Base-by-base conservation (phyloP, 2,888 invertebrate species). In the Resseliella maxima region DNA sequence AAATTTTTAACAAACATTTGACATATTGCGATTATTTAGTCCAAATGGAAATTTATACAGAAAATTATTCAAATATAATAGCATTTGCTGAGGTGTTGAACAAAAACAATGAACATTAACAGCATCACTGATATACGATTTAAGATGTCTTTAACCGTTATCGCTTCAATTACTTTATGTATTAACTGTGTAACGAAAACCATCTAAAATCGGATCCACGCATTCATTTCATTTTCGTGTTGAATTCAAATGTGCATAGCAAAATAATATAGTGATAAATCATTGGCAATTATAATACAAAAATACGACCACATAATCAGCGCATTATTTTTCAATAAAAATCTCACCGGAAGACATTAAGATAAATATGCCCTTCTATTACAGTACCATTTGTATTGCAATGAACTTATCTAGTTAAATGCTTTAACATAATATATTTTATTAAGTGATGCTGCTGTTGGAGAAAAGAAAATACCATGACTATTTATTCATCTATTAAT, bases 311-410 rank as follows among this genome's bases (percentile, higher is more conserved):
- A 50, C 85, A 85, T 85, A 85, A 85, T 85, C 83, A 87, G 86
- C 87, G 87, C 88, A 88, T 88, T 89, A 88, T 89, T 88, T 88
- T 88, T 89, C 88, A 89, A 89, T 89, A 89, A 89, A 83, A 89
- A 89, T 87, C 88, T 88, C 88, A 87, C 88, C 89, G 89, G 88
- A 89, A 89, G 88, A 88, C 89, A 88, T 89, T 89, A 88, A 89
- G 89, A 89, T 89, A 89, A 88, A 88, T 89, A 87, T 83, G 41
- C 83, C 83, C 38, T 31, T 72, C 72, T 72, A 72, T 72, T 72
- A 15, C 72, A 72, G 72, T 85, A 86, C 85, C 86, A 83, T 83
- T 83, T 41, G 38, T 83, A 83, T 83, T 35, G 72, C 31, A 15
- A 72, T 5, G 35, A 72, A 72, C n/a, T 15, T 72, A 72, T 72